These are phyloP conservation scores for Pogonocherus hispidulus DNA, from an alignment of 2,888 invertebrate species.

Conservation along the genomic window DNA sequence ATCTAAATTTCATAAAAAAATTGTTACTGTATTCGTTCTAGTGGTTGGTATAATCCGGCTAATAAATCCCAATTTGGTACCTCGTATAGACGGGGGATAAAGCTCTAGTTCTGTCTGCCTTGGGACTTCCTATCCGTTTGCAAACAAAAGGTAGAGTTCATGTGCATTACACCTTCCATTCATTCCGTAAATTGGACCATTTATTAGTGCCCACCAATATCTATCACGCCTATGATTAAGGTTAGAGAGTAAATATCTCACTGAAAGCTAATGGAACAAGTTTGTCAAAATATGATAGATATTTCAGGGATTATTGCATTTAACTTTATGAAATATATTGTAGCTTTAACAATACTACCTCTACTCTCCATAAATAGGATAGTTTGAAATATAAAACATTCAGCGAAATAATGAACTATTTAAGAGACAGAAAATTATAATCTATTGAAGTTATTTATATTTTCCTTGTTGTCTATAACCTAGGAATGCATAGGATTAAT, in stretches of 20 bases:
- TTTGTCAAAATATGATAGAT: not conserved
- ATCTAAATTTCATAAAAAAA: no score
- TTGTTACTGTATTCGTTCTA: no score
- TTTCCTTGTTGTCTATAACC: no score
- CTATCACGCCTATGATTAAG: slow-evolving; percentile 21
- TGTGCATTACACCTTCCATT: slow-evolving; percentile 25
- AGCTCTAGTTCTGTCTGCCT: not conserved
- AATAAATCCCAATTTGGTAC: slow-evolving; percentile 1
- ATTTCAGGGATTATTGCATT: not conserved
- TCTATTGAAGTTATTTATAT: no score
- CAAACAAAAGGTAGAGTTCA: slow-evolving; percentile 21
- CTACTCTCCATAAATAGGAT: not conserved
- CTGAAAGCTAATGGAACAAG: slow-evolving; percentile 9
- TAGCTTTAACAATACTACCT: not conserved
- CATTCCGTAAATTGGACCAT: slow-evolving; percentile 28
- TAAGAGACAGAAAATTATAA: no score
- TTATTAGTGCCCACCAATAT: slow-evolving; percentile 25
- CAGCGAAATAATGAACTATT: no score
- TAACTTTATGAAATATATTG: not conserved
- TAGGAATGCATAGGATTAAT: no score
- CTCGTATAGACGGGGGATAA: not conserved
- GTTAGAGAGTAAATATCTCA: slow-evolving; percentile 7
- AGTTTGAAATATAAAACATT: no score
- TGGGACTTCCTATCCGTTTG: slow-evolving; percentile 11
- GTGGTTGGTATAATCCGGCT: not conserved